Conservation (phyloP, 2,113 vertebrate species). For the Eira barbara region DNA sequence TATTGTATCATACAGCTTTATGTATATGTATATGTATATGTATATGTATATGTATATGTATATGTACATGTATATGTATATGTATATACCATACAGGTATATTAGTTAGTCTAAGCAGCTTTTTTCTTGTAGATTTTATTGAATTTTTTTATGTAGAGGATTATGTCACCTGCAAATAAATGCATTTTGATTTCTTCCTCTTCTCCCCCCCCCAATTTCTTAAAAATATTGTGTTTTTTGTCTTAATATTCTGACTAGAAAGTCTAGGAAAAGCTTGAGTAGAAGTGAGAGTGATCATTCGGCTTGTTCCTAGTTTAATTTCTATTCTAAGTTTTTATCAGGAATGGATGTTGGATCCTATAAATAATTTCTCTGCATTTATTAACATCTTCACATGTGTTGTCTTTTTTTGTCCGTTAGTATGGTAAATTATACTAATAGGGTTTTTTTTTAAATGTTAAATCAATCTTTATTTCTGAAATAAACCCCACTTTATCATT, state of each 20-base stretch:
- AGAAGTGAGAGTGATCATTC: background rate
- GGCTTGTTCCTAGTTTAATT: background rate
- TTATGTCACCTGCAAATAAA: background rate
- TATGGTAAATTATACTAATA: background rate
- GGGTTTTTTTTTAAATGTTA: background rate
- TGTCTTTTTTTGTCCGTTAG: background rate
- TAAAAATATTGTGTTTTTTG: background rate
- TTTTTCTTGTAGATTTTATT: background rate
- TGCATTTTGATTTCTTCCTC: background rate
- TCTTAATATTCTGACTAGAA: background rate
- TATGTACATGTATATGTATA: background rate
- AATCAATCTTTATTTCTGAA: background rate
- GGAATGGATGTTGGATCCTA: background rate
- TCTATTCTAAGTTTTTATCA: background rate
- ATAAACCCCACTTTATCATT: background rate
- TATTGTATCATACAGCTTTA: background rate
- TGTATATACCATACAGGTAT: background rate
- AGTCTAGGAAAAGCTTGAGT: background rate
- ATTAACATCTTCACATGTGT: background rate
- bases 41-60: background rate
- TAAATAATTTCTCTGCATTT: background rate
- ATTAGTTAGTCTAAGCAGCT: background rate
- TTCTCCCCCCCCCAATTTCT: accelerated
- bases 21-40: background rate
- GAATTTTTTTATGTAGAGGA: background rate